Base-by-base conservation (phyloP, 2,797 vertebrate species). In the Acanthurus lineatus region DNA sequence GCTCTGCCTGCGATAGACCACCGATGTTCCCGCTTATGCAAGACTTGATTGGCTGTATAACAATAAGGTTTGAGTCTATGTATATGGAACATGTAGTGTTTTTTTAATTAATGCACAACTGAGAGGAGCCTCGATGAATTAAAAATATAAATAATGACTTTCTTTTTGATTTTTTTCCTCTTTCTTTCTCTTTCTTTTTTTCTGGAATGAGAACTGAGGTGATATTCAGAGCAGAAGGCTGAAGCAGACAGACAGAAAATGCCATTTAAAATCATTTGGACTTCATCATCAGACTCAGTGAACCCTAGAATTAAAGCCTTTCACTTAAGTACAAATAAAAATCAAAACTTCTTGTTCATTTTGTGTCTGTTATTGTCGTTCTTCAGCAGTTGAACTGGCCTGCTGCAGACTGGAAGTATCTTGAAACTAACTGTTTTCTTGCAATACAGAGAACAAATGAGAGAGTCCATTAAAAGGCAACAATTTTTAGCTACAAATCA, bases 401-500 rank as follows among this genome's bases (percentile, higher is more conserved):
- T 4, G 12, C 8, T 19, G 52, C 3, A 0, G 12, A 53, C 14
- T n/a, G 7, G 16, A 10, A 32, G 3, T 19, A 16, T 28, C 7
- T 68, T 42, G 3, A 22, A 48, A 47, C 20, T 35, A 28, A 9
- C 52, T 32, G 22, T 0, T 53, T 57, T 69, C 4, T 8, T 56
- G 5, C 35, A 51, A 5, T 47, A 20, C 32, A 11, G 51, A 62
- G 54, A 9, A 4, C 11, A n/a, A 17, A 47, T 56, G 49, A 14
- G 6, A 51, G 48, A 51, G 49, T 53, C 19, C 14, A 48, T 15
- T 6, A 12, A 60, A 57, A 57, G 38, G 47, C 10, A 48, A 58
- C 28, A 66, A 16, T 62, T 68, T 20, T 57, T 14, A 49, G 38
- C 48, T 48, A n/a, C 54, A 53, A 44, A 49, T 57, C 40, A 49